phyloP scores from a whole-genome alignment of 1,140 invertebrate genomes.

The Atta cephalotes region DNA sequence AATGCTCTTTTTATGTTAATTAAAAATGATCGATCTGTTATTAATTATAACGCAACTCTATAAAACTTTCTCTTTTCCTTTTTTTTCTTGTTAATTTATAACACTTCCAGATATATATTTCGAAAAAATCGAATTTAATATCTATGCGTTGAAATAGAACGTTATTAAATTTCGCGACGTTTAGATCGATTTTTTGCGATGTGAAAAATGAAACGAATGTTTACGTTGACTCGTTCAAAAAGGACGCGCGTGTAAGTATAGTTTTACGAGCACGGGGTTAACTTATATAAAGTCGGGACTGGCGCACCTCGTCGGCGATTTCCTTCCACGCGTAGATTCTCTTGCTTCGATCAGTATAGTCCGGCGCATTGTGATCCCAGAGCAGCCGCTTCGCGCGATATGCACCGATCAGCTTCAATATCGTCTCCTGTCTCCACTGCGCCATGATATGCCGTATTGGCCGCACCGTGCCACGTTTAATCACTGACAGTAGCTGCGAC shows the following conservation, averaged over 20 bases:
- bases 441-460: constrained; percentile 47
- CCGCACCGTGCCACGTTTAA: constrained; percentile 26
- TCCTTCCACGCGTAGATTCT: constrained; percentile 62
- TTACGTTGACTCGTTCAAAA: no score
- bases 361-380: constrained; percentile 47
- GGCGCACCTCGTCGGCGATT: constrained; percentile 59
- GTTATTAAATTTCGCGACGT: background rate
- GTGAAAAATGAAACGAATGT: background rate
- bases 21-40: constrained; percentile 7
- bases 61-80: background rate
- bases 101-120: no score
- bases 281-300: background rate
- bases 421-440: constrained; percentile 61
- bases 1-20: background rate
- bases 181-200: background rate
- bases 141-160: background rate
- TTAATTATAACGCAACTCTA: background rate
- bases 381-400: constrained; percentile 51
- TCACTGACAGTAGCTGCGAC: constrained; percentile 24
- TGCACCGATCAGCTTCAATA: constrained; percentile 56
- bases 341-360: constrained; percentile 55
- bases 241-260: background rate
- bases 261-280: background rate
- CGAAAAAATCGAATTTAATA: background rate
- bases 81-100: background rate